Evolutionary conservation across 2,113 vertebrate genomes (phyloP), one percentile per base, ranked within the genome.

Genomic region (Pavo muticus): DNA sequence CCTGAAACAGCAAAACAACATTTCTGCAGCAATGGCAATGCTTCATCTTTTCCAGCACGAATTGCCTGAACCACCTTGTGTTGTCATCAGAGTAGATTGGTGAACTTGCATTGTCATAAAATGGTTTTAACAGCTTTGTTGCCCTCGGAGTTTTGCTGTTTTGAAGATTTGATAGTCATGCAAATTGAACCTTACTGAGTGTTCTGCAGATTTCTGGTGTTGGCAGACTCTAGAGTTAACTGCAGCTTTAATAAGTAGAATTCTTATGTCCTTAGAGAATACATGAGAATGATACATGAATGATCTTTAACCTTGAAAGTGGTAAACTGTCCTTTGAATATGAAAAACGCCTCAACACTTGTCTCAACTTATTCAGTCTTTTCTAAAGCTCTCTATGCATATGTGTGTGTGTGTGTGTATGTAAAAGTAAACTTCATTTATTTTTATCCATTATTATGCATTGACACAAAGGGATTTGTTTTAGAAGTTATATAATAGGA

Each of bases 291-390:
- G 9, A 23, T 47, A 52, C 42, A 24, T n/a, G 50, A 54, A 68
- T 81, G 52, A 60, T 70, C 19, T 44, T 48, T 54, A 52, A 47
- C 63, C 80, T 96, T 95, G 56, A 40, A 73, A 86, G 35, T 79
- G 44, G 56, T 75, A 89, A 71, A 52, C 39, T 94, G 70, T 69
- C 40, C 69, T 93, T 87, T 93, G 81, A 87, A 75, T 54, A n/a
- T 57, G 74, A 60, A 25, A 35, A 74, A 15, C 39, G 65, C 61
- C 61, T 72, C 42, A 83, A 73, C 1, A 2, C 47, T 90, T 87
- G 54, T 8, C 16, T 92, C 80, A 70, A 72, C 37, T 56, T 68
- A 83, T 81, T 82, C 10, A 64, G 24, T 73, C 35, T 72, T 24
- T 59, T 67, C 50, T 73, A 67, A 73, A 60, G 92, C 2, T 73